Evolutionary conservation across 2,888 invertebrate genomes (phyloP), one percentile per base, ranked within the genome.

Genomic region (Ptychoptera albimana): DNA sequence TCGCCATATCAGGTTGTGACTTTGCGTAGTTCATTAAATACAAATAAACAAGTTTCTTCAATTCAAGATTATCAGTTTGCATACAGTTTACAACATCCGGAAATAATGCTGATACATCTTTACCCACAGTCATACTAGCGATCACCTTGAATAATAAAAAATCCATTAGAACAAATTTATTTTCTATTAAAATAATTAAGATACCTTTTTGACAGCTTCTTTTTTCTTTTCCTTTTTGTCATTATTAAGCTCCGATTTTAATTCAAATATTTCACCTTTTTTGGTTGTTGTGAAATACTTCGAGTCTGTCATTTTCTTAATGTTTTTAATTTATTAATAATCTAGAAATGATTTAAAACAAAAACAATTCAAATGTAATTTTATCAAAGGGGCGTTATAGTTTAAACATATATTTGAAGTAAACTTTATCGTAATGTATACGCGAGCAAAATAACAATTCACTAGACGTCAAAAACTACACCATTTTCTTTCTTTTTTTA

Each of bases 11-110:
- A 0, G 98, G 98, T 66, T 98, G 98, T 44, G 93, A 94, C 68
- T 98, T 99, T 44, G 98, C 98, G 66, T 98, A 99, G 66, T 99
- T 98, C 98, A 98, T 99, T 55, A 98, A 70, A 63, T 98, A 98
- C 43, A 99, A 71, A 64, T 98, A 99, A 2, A 99, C 98, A 42
- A 98, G 72, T 60, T 99, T 99, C 70, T 98, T 98, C 54, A 99
- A 68, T 65, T 98, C 98, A 60, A 98, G 70, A 67, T 98, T 99
- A 63, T 98, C 98, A 0, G 98, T 99, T 70, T 98, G 98, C 97
- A 99, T 98, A 64, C 98, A 98, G 68, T 98, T 98, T 29, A 99
- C 96, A 2, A 99, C 98, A 63, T 99, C 98, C 0, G 98, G 97
- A 62, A 99, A 99, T 12, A 98, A 69, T 1, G 97, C 94, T 0